phyloP scores from a whole-genome alignment of 2,797 vertebrate genomes.

The Accipiter fasciatus region DNA sequence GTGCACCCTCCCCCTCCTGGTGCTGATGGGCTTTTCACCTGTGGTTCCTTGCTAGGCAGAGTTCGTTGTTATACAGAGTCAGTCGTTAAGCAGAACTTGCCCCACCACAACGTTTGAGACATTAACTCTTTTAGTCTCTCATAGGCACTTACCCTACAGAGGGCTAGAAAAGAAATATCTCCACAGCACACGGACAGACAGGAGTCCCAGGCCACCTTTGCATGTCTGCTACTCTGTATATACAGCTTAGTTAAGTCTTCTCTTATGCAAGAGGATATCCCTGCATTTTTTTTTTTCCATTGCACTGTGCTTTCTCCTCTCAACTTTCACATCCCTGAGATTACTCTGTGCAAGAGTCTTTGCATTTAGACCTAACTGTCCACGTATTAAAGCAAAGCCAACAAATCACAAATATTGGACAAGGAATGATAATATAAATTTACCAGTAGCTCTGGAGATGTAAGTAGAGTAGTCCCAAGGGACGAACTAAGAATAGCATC shows the following conservation, averaged over 20 bases:
- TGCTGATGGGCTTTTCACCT: too few species aligned
- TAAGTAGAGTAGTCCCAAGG: slow-evolving; percentile 33
- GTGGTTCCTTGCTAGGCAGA: too few species aligned
- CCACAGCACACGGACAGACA: not conserved
- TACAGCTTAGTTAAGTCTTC: not conserved
- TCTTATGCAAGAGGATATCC: not conserved
- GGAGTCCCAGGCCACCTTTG: not conserved
- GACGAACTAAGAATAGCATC: slow-evolving; percentile 37
- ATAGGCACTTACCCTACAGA: not conserved
- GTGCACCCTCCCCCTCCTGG: too few species aligned
- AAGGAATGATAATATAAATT: slow-evolving; percentile 53
- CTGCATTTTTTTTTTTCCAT: not conserved
- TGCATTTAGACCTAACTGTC: slow-evolving; percentile 7
- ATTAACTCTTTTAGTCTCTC: too few species aligned
- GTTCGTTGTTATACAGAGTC: too few species aligned
- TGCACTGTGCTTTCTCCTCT: not conserved
- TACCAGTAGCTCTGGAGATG: slow-evolving; percentile 41
- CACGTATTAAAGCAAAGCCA: slow-evolving; percentile 37
- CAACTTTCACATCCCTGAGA: not conserved
- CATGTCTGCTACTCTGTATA: not conserved
- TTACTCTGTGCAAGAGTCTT: not conserved
- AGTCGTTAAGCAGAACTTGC: too few species aligned
- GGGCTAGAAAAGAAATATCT: not conserved
- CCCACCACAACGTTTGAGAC: too few species aligned
- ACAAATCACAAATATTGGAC: slow-evolving; percentile 61